Percentiles rank a stretch among this genome's conserved stretches.
phyloP scores from a whole-genome alignment of 2,113 vertebrate genomes.

The Theropithecus gelada region DNA sequence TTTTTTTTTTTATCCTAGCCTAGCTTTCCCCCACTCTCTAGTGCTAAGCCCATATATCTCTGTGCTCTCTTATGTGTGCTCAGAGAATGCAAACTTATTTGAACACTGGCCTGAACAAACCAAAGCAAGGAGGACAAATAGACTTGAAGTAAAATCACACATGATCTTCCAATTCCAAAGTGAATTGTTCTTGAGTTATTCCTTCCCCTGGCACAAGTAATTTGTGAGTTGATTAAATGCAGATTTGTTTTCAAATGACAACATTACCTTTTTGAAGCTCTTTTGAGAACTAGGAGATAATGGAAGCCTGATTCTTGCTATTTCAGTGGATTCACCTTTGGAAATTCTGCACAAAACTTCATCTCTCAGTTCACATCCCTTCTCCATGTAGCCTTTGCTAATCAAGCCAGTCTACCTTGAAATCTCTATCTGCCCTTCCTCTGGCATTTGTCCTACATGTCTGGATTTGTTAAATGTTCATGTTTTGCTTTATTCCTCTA shows the following conservation, averaged over 20 bases:
- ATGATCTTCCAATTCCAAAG: not conserved
- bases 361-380: not conserved
- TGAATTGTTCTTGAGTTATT: not conserved
- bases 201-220: not conserved
- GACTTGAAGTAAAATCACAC: not conserved
- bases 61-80: not conserved
- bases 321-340: not conserved
- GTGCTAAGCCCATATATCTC: not conserved
- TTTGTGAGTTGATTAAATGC: not conserved
- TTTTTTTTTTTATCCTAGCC: not conserved
- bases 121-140: not conserved
- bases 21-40: not conserved
- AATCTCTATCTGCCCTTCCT: not conserved
- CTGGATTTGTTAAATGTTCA: not conserved
- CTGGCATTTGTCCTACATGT: not conserved
- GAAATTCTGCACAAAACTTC: not conserved
- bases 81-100: not conserved
- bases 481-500: not conserved
- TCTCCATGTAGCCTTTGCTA: not conserved
- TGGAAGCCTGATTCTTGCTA: not conserved
- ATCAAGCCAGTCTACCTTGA: not conserved
- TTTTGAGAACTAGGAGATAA: not conserved
- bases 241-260: not conserved
- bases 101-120: not conserved
- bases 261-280: not conserved